phyloP scores from a whole-genome alignment of 1,140 invertebrate genomes.

The Bombus huntii region DNA sequence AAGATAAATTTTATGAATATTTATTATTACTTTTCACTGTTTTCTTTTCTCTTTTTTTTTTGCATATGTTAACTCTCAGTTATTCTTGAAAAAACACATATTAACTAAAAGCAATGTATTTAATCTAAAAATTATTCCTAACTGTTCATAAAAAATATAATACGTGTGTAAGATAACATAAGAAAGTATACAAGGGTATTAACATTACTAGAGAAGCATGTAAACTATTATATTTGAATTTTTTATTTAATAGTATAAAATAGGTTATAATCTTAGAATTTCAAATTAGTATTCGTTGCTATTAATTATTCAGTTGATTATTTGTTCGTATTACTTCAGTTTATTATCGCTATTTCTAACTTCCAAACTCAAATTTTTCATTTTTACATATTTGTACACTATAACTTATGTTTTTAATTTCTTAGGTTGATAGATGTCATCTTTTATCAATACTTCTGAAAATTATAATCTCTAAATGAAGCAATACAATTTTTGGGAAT shows the following conservation, averaged over 20 bases:
- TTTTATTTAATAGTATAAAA: conserved; percentile 23
- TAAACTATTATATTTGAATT: conserved; percentile 28
- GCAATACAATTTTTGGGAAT: background rate
- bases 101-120: conserved; percentile 33
- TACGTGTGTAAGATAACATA: conserved; percentile 45
- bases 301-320: conserved; percentile 11
- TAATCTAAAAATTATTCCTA: conserved; percentile 44
- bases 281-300: conserved; percentile 19
- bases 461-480: conserved; percentile 9
- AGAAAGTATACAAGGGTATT: conserved; percentile 46
- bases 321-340: conserved; percentile 11
- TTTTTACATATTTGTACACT: conserved; percentile 62
- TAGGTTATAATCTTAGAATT: conserved; percentile 17
- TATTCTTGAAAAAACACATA: background rate
- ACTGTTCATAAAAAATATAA: conserved; percentile 46
- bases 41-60: background rate
- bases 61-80: conserved; percentile 27
- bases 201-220: conserved; percentile 40
- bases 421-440: conserved; percentile 8
- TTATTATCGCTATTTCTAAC: conserved; percentile 3
- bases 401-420: conserved; percentile 41
- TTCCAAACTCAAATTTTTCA: conserved; percentile 47
- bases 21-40: background rate
- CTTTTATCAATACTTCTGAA: background rate
- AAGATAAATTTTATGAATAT: conserved; percentile 18